Evolutionary conservation across 2,797 vertebrate genomes (phyloP), one percentile per base, ranked within the genome.

Genomic region (Threskiornis aethiopicus): DNA sequence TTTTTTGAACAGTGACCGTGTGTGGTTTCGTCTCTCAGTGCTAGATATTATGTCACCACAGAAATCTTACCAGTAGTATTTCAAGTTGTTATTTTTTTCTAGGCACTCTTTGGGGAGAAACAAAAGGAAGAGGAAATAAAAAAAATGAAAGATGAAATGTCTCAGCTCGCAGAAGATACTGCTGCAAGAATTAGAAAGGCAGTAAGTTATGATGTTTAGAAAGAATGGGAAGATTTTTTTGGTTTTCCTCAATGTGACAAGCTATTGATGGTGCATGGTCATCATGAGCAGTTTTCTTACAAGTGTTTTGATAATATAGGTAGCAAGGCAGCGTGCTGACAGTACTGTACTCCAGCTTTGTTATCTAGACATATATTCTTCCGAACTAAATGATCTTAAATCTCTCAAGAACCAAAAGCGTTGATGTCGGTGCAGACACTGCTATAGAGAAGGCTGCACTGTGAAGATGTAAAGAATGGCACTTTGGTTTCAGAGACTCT

Each of bases 91-190:
- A 1, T 90, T 96, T 96, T 92, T 87, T 84, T 91, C 18, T 93
- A 99, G 99, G 99, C 98, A 66, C 94, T 99, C 72, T 93, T 99
- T 89, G 98, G 97, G 95, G 99, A 99, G 92, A 99, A 99, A 90
- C 99, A 99, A 96, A 99, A 98, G 96, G 97, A 98, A 83, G 99
- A 99, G 37, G 98, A 99, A 81, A 96, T 99, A 26, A 98, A 99
- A 97, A 99, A 98, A 94, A 98, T 99, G 97, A 99, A 98, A 95
- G 98, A 99, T 39, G 98, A 98, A 58, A 94, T 99, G 96, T 98
- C 98, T 96, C 99, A 97, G 79, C 90, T 99, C 83, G 96, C 99
- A 87, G 98, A 99, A 97, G 98, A 99, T 39, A 98, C 98, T 62
- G 97, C 98, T 49, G 67, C 98, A 61, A 99, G 98, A 96, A 99